A percentile compares a stretch with the other conserved stretches of the same genome.
These are phyloP conservation scores for Parthenolecanium corni DNA, from an alignment of 2,888 invertebrate genomes.

Conservation along the genomic window DNA sequence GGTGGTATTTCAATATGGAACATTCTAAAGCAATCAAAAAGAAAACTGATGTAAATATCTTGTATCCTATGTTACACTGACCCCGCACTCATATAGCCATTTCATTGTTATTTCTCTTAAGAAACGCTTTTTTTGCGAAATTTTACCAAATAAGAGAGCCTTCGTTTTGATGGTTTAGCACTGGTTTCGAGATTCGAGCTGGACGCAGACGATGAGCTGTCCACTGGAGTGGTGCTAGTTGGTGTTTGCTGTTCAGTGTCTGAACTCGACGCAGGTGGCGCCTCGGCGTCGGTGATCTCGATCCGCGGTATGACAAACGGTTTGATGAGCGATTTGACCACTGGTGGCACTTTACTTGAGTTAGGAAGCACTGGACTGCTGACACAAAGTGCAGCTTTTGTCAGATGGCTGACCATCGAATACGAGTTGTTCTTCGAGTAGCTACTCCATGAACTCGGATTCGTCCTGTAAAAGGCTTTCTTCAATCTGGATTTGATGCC, in stretches of 20 bases:
- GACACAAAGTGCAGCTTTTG: constrained; percentile 49
- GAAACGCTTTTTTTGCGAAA: constrained; percentile 7
- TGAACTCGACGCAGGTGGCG: background rate
- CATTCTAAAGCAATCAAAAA: too few relatives aligned
- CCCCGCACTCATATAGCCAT: too few relatives aligned
- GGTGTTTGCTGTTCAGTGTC: background rate
- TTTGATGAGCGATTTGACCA: constrained; percentile 46
- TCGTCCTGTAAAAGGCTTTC: constrained; percentile 47
- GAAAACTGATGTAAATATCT: too few relatives aligned
- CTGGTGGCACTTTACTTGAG: constrained; percentile 43
- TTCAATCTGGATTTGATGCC: constrained; percentile 45
- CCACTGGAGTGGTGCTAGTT: background rate
- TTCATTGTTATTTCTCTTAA: background rate
- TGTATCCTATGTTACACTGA: too few relatives aligned
- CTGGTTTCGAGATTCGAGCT: background rate
- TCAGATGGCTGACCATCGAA: constrained; percentile 44
- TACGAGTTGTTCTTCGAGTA: constrained; percentile 39
- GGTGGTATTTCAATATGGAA: too few relatives aligned
- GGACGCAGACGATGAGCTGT: background rate
- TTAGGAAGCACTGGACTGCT: constrained; percentile 49
- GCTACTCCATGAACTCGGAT: constrained; percentile 38
- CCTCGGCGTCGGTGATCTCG: constrained; percentile 37
- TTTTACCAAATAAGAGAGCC: constrained; percentile 10
- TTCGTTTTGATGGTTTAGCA: background rate
- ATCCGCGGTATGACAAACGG: constrained; percentile 48